Conservation (phyloP, 92 coral and sea anemone genomes). For the Parazoanthus atlanticus region DNA sequence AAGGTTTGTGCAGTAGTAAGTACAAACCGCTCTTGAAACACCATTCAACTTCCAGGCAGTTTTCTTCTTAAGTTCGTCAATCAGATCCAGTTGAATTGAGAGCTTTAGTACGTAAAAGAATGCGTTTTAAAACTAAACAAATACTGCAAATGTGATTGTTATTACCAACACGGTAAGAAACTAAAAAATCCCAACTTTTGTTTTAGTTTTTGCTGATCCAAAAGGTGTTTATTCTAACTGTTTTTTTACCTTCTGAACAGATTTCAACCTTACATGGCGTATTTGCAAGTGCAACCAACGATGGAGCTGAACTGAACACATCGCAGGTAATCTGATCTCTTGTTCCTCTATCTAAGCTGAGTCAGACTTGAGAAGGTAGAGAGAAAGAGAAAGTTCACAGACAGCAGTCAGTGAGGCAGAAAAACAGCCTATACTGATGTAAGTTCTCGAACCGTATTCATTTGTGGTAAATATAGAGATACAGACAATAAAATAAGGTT, state of each 20-base stretch:
- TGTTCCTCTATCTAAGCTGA: not conserved
- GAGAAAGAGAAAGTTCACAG: too few species aligned
- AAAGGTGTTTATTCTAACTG: not conserved
- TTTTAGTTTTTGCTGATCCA: not conserved
- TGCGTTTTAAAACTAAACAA: too few species aligned
- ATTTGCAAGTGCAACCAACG: not conserved
- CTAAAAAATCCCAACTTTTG: not conserved
- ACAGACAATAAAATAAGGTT: not conserved
- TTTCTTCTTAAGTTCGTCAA: too few species aligned
- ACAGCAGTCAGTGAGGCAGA: not conserved
- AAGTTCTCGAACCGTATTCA: not conserved
- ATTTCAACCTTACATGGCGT: conserved; percentile 2
- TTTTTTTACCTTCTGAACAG: not conserved
- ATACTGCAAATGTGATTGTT: not conserved
- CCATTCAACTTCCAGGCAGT: too few species aligned
- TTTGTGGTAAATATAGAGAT: not conserved
- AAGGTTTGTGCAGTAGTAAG: too few species aligned
- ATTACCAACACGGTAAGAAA: not conserved
- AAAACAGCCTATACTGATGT: not conserved
- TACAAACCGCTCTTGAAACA: too few species aligned
- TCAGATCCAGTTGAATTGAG: too few species aligned
- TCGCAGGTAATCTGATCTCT: not conserved
- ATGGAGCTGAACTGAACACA: not conserved
- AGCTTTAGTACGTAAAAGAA: too few species aligned
- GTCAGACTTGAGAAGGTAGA: not conserved